Conservation (phyloP, 2,888 invertebrate species). For the Osmoderma eremita region DNA sequence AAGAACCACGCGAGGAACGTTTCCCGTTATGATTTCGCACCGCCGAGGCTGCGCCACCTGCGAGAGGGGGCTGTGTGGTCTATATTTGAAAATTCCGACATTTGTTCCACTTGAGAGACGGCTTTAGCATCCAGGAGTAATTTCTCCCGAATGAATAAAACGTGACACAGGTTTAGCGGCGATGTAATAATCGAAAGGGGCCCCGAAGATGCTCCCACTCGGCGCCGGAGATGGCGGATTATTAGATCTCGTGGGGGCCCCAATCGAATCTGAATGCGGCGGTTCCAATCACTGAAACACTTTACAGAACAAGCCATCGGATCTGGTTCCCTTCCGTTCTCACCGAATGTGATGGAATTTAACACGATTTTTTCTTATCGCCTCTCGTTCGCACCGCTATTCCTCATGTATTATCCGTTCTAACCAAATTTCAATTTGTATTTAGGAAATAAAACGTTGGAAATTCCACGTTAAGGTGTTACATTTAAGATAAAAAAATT, state of each 20-base stretch:
- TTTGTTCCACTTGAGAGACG: constrained; percentile 41
- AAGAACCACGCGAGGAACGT: constrained; percentile 24
- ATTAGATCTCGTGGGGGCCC: constrained; percentile 45
- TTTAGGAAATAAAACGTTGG: constrained; percentile 3
- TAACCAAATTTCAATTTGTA: constrained; percentile 19
- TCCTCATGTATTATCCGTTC: constrained; percentile 13
- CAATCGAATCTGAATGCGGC: constrained; percentile 46
- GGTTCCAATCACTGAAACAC: constrained; percentile 46
- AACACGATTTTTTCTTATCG: constrained; percentile 25
- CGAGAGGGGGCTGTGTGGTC: constrained; percentile 12
- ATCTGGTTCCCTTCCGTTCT: constrained; percentile 29
- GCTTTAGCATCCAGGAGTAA: constrained; percentile 44
- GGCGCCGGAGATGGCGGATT: constrained; percentile 31
- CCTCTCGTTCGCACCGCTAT: constrained; percentile 6
- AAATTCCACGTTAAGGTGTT: constrained; percentile 6
- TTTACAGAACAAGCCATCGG: constrained; percentile 43
- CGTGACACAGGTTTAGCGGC: constrained; percentile 46
- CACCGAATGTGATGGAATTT: constrained; percentile 27
- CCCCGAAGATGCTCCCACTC: constrained; percentile 31
- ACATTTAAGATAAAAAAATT: background rate
- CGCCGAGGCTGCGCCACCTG: constrained; percentile 3
- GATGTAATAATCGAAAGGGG: constrained; percentile 39
- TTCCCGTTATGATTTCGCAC: constrained; percentile 14
- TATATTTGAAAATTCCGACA: constrained; percentile 41
- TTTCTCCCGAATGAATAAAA: constrained; percentile 48